Evolutionary conservation across 2,888 invertebrate species (phyloP).

Genomic region (Cerastis rubricosa): DNA sequence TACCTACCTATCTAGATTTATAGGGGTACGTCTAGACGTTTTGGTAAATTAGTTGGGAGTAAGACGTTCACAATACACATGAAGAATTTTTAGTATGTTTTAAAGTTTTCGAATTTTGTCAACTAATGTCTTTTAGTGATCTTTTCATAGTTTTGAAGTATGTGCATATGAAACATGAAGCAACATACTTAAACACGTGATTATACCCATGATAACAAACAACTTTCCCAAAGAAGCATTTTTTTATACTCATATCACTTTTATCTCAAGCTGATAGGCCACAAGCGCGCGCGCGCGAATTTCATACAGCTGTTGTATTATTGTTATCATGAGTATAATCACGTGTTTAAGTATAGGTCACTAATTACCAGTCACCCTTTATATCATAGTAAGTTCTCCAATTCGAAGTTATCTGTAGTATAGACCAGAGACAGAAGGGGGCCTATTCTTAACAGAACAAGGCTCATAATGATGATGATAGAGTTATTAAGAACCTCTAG

Average conservation of each 20-base stretch:
- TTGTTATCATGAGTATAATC: too few species aligned
- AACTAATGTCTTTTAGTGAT: background rate
- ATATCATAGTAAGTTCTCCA: background rate
- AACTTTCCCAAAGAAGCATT: too few species aligned
- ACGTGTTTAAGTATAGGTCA: too few species aligned
- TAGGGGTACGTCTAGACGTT: conserved; percentile 13
- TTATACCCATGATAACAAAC: too few species aligned
- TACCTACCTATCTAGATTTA: conserved; percentile 3
- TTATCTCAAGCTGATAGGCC: too few species aligned
- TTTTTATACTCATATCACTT: too few species aligned
- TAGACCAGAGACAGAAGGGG: background rate
- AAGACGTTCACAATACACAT: background rate
- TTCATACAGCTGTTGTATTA: too few species aligned
- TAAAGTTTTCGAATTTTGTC: background rate
- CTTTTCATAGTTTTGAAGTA: background rate
- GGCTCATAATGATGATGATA: background rate
- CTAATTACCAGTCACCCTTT: background rate
- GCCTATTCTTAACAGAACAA: too few species aligned
- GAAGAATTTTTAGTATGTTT: background rate
- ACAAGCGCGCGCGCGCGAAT: too few species aligned
- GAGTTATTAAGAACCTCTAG: background rate
- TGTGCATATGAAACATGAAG: background rate
- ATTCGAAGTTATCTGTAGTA: background rate
- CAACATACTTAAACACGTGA: too few species aligned
- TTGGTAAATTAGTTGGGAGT: background rate